Conservation (phyloP, 2,113 vertebrate genomes). For the Danionella cerebrum region DNA sequence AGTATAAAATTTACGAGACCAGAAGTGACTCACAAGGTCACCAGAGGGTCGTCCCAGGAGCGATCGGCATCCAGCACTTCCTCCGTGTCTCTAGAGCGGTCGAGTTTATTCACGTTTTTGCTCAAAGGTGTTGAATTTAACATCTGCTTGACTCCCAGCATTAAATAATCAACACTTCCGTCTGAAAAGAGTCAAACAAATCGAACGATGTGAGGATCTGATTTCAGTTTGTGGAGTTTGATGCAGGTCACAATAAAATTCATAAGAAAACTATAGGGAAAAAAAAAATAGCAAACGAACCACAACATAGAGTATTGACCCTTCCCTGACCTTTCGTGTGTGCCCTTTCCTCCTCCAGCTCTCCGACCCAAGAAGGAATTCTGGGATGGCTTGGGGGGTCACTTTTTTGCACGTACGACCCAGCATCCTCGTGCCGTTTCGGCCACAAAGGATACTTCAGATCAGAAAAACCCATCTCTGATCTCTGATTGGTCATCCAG, state of each 20-base stretch:
- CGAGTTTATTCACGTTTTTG: slow-evolving; percentile 14
- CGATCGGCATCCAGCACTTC: slow-evolving; percentile 66
- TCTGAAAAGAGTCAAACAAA: slow-evolving; percentile 42
- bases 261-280: too few relatives aligned
- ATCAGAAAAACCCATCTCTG: slow-evolving; percentile 65
- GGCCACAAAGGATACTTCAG: slow-evolving; percentile 67
- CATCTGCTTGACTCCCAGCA: slow-evolving; percentile 51
- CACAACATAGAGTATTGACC: neutral
- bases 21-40: slow-evolving; percentile 59
- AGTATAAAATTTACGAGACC: neutral
- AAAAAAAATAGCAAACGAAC: too few relatives aligned
- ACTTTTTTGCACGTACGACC: neutral
- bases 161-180: slow-evolving; percentile 54
- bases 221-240: neutral
- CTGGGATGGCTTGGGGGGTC: slow-evolving; percentile 1
- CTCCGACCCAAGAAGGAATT: slow-evolving; percentile 21
- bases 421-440: slow-evolving; percentile 45
- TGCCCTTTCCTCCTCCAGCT: slow-evolving; percentile 33
- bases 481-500: slow-evolving; percentile 71
- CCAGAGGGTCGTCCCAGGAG: slow-evolving; percentile 66
- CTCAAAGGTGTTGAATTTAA: slow-evolving; percentile 38
- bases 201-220: too few relatives aligned
- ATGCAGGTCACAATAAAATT: neutral
- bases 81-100: slow-evolving; percentile 59
- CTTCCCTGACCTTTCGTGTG: neutral